Evolutionary conservation across 2,797 vertebrate species (phyloP).

Genomic region (Eremophila alpestris): DNA sequence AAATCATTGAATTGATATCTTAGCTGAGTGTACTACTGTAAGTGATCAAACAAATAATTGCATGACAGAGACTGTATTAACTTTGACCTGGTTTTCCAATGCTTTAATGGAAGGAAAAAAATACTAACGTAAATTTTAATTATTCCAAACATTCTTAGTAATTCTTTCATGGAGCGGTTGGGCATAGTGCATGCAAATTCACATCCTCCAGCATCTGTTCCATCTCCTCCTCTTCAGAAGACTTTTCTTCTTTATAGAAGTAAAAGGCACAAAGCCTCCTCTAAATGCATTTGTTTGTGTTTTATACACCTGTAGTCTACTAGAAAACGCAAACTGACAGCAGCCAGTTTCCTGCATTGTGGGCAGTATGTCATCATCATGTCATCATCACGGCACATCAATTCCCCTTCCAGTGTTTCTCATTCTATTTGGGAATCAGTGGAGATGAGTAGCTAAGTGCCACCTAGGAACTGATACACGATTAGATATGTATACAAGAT

Average conservation of each 20-base stretch:
- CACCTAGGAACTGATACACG: neutral
- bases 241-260: neutral
- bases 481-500: neutral
- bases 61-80: neutral
- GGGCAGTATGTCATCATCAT: neutral
- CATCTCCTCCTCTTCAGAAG: neutral
- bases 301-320: neutral
- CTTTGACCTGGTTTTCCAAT: neutral
- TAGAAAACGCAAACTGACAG: neutral
- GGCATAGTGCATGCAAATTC: neutral
- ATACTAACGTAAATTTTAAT: neutral
- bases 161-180: neutral
- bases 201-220: neutral
- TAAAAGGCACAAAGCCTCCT: neutral
- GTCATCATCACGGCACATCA: fast-evolving
- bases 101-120: neutral
- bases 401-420: neutral
- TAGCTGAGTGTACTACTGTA: neutral
- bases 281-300: neutral
- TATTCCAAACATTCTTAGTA: neutral
- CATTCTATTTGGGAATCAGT: neutral
- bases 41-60: neutral
- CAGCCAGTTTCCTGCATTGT: neutral
- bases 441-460: neutral
- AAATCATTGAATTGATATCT: neutral